phyloP scores from a whole-genome alignment of 1,140 invertebrate genomes.

The Limonius californicus region DNA sequence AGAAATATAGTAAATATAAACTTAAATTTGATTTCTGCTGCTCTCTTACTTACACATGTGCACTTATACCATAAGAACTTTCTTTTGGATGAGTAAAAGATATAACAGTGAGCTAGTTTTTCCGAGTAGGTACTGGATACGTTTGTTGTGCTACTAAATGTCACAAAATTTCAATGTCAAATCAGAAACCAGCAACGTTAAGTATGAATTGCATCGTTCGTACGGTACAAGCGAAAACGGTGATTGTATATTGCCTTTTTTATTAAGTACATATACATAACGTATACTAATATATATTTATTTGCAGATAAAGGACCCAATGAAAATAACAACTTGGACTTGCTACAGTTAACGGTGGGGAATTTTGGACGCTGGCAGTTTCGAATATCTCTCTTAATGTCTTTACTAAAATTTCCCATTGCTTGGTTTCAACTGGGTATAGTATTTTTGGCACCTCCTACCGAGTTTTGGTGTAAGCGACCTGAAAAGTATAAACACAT shows the following conservation, averaged over 20 bases:
- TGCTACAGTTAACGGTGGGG: constrained; percentile 51
- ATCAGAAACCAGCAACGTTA: neutral
- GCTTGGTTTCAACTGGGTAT: constrained; percentile 66
- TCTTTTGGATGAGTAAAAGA: too few species aligned
- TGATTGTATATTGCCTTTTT: neutral
- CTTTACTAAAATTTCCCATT: constrained; percentile 61
- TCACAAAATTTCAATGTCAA: neutral
- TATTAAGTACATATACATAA: too few species aligned
- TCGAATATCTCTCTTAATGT: constrained; percentile 60
- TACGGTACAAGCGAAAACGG: neutral
- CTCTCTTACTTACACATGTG: too few species aligned
- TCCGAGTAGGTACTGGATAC: too few species aligned
- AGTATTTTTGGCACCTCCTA: constrained; percentile 60
- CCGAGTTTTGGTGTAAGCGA: constrained; percentile 56
- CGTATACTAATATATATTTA: too few species aligned
- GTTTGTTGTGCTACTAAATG: neutral
- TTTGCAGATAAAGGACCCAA: too few species aligned
- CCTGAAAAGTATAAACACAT: constrained; percentile 20
- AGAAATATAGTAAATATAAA: too few species aligned
- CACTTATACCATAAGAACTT: too few species aligned
- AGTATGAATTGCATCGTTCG: neutral
- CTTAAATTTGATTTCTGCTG: too few species aligned
- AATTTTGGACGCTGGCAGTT: constrained; percentile 69
- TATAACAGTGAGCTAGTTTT: too few species aligned
- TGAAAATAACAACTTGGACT: too few species aligned